phyloP scores from a whole-genome alignment of 2,888 invertebrate genomes.

The Platycheirus rosarum region DNA sequence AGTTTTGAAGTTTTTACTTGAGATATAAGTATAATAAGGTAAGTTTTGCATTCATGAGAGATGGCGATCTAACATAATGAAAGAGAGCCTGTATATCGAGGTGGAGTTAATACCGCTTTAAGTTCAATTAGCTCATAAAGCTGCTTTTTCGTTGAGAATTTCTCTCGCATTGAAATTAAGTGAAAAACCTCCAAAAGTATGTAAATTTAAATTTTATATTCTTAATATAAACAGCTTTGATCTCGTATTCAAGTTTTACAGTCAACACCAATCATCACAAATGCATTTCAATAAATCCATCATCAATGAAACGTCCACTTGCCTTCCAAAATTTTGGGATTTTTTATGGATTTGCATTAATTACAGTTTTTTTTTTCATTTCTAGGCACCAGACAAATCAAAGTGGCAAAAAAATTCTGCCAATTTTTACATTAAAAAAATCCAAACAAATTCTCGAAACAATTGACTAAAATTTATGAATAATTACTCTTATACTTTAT shows the following conservation, averaged over 20 bases:
- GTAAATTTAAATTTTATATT: too few species aligned
- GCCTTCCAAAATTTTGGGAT: slow-evolving; percentile 1
- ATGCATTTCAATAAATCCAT: slow-evolving; percentile 31
- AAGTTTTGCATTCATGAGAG: too few species aligned
- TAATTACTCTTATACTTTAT: slow-evolving; percentile 59
- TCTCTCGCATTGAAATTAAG: too few species aligned
- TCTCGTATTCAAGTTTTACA: not conserved
- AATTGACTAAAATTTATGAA: slow-evolving; percentile 73
- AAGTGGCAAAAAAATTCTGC: slow-evolving; percentile 1
- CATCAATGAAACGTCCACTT: not conserved
- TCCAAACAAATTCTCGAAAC: slow-evolving; percentile 65
- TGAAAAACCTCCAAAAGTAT: too few species aligned
- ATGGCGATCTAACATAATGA: too few species aligned
- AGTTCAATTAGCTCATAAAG: too few species aligned
- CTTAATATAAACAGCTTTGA: too few species aligned
- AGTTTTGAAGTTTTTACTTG: too few species aligned
- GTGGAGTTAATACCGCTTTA: too few species aligned
- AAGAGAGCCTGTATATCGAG: too few species aligned
- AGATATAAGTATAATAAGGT: too few species aligned
- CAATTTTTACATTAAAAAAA: slow-evolving; percentile 36
- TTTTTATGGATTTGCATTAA: slow-evolving; percentile 12
- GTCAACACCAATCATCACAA: not conserved
- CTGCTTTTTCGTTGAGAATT: too few species aligned
- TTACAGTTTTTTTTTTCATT: not conserved
- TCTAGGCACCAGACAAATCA: not conserved